A percentile compares a stretch with the other conserved stretches of the same genome.
These are phyloP conservation scores for Cryptocephalus moraei DNA, from an alignment of 2,888 invertebrate genomes.

Conservation along the genomic window DNA sequence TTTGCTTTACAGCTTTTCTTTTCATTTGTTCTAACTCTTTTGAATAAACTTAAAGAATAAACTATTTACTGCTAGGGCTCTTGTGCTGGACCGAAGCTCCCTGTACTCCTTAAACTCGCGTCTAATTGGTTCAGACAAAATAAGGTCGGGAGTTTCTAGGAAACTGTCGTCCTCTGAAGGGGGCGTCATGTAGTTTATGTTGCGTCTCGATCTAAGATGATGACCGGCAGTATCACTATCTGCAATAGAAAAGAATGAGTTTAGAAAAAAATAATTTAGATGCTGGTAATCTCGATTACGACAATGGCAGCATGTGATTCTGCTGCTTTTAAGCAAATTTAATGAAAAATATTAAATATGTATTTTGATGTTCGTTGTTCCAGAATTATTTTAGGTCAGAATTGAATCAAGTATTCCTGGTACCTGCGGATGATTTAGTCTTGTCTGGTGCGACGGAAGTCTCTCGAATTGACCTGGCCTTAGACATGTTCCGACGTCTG, in stretches of 20 bases:
- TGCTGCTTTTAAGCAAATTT: too few relatives aligned
- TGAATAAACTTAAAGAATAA: not conserved
- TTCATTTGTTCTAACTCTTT: too few relatives aligned
- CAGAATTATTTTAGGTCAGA: too few relatives aligned
- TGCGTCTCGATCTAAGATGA: conserved; percentile 34
- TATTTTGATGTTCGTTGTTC: too few relatives aligned
- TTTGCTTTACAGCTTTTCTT: too few relatives aligned
- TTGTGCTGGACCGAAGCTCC: conserved; percentile 29
- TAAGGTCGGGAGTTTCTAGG: conserved; percentile 25
- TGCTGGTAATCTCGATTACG: too few relatives aligned
- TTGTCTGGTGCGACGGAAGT: conserved; percentile 14
- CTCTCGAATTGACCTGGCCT: conserved; percentile 10
- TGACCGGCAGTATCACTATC: conserved; percentile 29
- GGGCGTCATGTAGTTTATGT: conserved; percentile 33
- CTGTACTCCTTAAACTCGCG: conserved; percentile 22
- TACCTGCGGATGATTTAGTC: conserved; percentile 9
- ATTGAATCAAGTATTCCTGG: too few relatives aligned
- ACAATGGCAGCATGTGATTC: too few relatives aligned
- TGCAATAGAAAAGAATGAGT: not conserved
- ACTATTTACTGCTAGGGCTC: conserved; percentile 26
- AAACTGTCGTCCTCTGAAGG: conserved; percentile 34
- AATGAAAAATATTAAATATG: too few relatives aligned
- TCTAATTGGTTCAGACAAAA: conserved; percentile 9
- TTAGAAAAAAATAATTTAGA: too few relatives aligned
- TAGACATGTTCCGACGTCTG: conserved; percentile 18